Evolutionary conservation across 1,140 invertebrate species (phyloP).

Genomic region (Zaprionus ghesquierei): DNA sequence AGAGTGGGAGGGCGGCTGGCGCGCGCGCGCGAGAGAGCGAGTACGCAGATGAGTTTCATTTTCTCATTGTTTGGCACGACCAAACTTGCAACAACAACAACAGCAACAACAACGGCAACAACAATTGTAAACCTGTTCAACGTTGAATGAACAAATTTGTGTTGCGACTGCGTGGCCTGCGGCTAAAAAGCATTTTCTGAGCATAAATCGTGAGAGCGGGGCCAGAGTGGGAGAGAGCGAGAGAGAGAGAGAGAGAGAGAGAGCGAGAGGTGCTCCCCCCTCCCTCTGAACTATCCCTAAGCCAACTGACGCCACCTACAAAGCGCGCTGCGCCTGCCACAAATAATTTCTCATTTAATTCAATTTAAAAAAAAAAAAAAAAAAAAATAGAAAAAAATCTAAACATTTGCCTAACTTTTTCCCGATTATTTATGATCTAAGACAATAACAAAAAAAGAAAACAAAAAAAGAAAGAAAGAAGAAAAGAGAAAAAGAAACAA

Average conservation of each 20-base stretch:
- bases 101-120: conserved; percentile 7
- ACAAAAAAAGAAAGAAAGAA: conserved; percentile 13
- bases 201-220: conserved; percentile 61
- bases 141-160: conserved; percentile 74
- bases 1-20: not conserved
- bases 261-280: not conserved
- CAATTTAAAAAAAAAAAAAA: conserved; percentile 38
- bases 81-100: conserved; percentile 28
- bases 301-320: conserved; percentile 12
- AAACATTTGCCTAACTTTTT: conserved; percentile 18
- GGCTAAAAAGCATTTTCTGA: conserved; percentile 65
- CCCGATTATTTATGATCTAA: conserved; percentile 72
- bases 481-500: conserved; percentile 9
- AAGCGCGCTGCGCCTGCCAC: not conserved
- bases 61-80: conserved; percentile 67
- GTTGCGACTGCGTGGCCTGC: conserved; percentile 32
- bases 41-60: conserved; percentile 76
- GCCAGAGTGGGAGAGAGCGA: conserved; percentile 7
- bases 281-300: no score
- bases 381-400: conserved; percentile 9
- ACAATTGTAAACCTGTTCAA: conserved; percentile 59
- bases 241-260: conserved; percentile 15
- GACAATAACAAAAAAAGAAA: conserved; percentile 39
- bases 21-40: conserved; percentile 50
- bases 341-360: conserved; percentile 29